These are phyloP conservation scores for Schizopygopsis pylzovi DNA, from an alignment of 2,797 vertebrate genomes.

Conservation along the genomic window DNA sequence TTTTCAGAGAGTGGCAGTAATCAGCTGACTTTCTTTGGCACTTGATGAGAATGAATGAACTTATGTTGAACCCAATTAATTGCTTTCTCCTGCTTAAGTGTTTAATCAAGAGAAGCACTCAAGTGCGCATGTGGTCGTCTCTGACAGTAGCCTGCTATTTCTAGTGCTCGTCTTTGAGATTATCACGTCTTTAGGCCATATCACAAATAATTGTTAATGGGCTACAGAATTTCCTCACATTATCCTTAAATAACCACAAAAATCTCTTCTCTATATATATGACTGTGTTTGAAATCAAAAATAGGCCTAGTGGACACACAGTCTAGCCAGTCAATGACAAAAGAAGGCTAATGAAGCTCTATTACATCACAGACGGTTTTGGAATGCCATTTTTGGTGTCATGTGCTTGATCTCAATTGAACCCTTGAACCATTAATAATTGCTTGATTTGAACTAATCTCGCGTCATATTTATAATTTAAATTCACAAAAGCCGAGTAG, in stretches of 20 bases:
- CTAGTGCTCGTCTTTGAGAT: not conserved
- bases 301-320: no score
- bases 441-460: not conserved
- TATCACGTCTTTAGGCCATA: not conserved
- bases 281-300: not conserved
- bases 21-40: constrained; percentile 42
- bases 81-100: constrained; percentile 14
- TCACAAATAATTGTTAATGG: constrained; percentile 17
- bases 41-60: constrained; percentile 47
- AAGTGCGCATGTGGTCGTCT: not conserved
- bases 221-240: not conserved
- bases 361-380: not conserved
- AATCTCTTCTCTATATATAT: not conserved
- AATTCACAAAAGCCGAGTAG: not conserved
- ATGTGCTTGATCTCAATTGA: not conserved
- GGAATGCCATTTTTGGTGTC: not conserved
- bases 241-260: not conserved
- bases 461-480: not conserved
- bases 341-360: not conserved
- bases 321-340: not conserved
- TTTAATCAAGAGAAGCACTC: constrained; percentile 21
- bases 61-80: constrained; percentile 47
- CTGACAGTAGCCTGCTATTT: not conserved
- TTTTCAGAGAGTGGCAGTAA: constrained; percentile 37
- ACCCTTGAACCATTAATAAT: not conserved